Base-by-base conservation (phyloP, 1,140 invertebrate genomes). In the Eriosoma lanigerum region DNA sequence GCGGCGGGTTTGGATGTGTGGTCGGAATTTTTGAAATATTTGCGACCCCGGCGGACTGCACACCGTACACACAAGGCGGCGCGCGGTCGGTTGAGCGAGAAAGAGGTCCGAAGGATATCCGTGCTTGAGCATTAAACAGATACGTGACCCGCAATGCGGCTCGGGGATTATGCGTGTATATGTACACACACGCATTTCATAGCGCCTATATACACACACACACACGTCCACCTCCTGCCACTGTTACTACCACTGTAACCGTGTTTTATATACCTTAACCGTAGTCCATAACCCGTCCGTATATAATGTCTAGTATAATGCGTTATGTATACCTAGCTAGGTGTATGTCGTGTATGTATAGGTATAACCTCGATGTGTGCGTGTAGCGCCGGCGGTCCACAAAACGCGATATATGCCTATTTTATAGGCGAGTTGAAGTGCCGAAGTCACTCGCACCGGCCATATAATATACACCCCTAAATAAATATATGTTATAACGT, bases 121-220 rank as follows among this genome's bases (percentile, higher is more conserved):
- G 75, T 78, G 75, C 75, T 78, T 48, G 56, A 21, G 75, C 75
- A 78, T 78, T 78, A 78, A 78, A 78, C 56, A 78, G 75, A 78
- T 78, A 78, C 75, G 75, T 78, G 75, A 78, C 75, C 75, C 56
- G 75, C 75, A 78, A 78, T 78, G 56, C 75, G 75, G 75, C 54
- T 56, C 24, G 75, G 52, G 75, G 75, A 78, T 78, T 78, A 78
- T 78, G 56, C 29, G 52, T 8, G 54, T 38, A 38, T 38, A 38
- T 38, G 32, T 76, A 56, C 73, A 76, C 75, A 52, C 44, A 26
- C 52, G 38, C 56, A 48, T 78, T 78, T 78, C 46, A 78, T 78
- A 78, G 62, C 75, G 56, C 56, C 56, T 60, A 32, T 76, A 15
- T 32, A 68, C 24, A 60, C 44, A 26, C 24, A 52, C 26, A 48